These are phyloP conservation scores for Chironomus tentans DNA, from an alignment of 2,888 invertebrate species.

Conservation along the genomic window DNA sequence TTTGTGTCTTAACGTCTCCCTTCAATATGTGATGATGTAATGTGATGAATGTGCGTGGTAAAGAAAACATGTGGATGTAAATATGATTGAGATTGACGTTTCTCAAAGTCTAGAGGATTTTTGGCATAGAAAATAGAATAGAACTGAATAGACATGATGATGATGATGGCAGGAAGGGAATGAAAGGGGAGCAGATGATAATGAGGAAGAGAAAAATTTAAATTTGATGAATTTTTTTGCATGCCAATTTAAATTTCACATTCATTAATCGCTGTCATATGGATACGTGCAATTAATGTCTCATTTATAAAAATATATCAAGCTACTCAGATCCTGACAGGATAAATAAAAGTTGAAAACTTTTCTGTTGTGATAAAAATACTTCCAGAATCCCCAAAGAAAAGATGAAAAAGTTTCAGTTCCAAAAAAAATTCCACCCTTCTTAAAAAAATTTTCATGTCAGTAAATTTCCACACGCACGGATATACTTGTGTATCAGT, in stretches of 20 bases:
- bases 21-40: neutral
- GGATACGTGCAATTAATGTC: too few species aligned
- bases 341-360: too few species aligned
- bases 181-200: neutral
- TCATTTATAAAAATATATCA: too few species aligned
- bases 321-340: too few species aligned
- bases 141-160: neutral
- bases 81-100: slow-evolving; percentile 24
- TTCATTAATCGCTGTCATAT: too few species aligned
- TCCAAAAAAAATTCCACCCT: neutral
- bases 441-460: neutral
- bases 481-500: neutral
- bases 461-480: neutral
- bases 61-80: neutral
- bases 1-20: neutral
- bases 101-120: neutral
- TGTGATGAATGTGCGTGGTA: slow-evolving; percentile 2
- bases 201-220: neutral
- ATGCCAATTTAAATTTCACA: neutral
- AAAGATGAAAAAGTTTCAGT: neutral
- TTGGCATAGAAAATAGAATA: neutral
- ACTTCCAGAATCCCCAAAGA: neutral
- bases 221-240: neutral
- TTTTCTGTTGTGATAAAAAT: neutral
- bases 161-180: neutral